These are phyloP conservation scores for Apis cerana DNA, from an alignment of 1,140 invertebrate genomes.

Conservation along the genomic window DNA sequence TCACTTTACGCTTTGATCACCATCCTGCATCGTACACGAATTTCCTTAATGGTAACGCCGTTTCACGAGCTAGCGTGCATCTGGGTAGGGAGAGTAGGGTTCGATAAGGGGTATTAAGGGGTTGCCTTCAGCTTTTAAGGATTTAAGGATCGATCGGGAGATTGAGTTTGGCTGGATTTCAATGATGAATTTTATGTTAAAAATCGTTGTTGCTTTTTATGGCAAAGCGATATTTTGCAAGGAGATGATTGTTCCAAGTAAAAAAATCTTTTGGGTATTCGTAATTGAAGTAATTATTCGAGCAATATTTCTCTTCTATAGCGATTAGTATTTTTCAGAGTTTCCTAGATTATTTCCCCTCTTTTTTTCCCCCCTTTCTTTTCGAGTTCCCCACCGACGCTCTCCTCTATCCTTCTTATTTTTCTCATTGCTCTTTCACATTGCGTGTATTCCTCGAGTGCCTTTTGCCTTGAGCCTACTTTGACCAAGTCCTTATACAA, in stretches of 20 bases:
- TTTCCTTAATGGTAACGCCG: constrained; percentile 39
- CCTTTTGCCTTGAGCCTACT: constrained; percentile 52
- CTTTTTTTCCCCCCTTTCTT: no score
- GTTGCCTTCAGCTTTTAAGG: constrained; percentile 9
- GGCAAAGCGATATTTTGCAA: no score
- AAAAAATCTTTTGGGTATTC: background rate
- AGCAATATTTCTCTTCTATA: no score
- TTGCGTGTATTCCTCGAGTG: constrained; percentile 54
- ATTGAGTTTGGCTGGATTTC: background rate
- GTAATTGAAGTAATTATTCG: no score
- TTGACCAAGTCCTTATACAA: constrained; percentile 58
- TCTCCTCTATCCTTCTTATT: constrained; percentile 34
- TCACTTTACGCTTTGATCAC: constrained; percentile 44
- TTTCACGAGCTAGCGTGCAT: background rate
- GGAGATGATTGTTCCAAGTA: no score
- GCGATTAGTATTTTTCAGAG: background rate
- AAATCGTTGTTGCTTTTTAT: no score
- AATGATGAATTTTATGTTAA: background rate
- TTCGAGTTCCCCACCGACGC: background rate
- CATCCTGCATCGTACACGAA: constrained; percentile 17
- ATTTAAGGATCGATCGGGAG: background rate
- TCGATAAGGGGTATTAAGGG: background rate
- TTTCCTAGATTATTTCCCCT: background rate
- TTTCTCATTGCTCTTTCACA: constrained; percentile 51
- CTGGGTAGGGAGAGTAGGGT: background rate